Evolutionary conservation across 2,888 invertebrate species (phyloP), one percentile per base, ranked within the genome.

Genomic region (Ypsolopha sequella): DNA sequence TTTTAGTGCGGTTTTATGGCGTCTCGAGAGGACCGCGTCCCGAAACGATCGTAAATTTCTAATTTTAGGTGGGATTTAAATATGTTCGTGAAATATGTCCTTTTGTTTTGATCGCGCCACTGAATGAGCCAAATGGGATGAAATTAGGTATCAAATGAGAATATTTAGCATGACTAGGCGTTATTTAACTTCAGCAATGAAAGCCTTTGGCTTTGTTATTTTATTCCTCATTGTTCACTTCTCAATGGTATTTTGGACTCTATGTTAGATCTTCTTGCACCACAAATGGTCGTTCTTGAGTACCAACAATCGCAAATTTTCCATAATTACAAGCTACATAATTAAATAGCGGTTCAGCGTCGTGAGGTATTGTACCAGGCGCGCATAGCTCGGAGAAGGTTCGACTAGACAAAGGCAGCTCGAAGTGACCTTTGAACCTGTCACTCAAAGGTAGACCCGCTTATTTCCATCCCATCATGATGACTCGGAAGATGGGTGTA

Each of bases 291-390:
- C 24, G 24, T 24, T 24, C 24, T 24, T 24, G 24, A 24, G 2
- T 4, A 24, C 43, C 24, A 38, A 36, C 14, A 47, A 36, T 36
- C n/a, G 33, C 47, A 11, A n/a, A 36, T 47, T 47, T 47, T 47
- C 54, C 55, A 57, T 75, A 73, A 75, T 75, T 74, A 68, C 60
- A 58, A 53, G 58, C 59, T 61, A 67, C 47, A n/a, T 36, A 69
- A 68, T 73, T 66, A 61, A 57, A 56, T 72, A 70, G 65, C 71
- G 66, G 75, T 47, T 36, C 36, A 13, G 47, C 9, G 9, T 47
- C 36, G 47, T 38, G 47, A 47, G 4, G 43, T 24, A 14, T n/a
- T 14, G 43, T 68, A 75, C 71, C 59, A 68, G 67, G 69, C 63
- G 57, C 51, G 56, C 61, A 74, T 55, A 43, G 56, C 60, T 54